Percentiles rank a stretch among this genome's conserved stretches.
phyloP scores from a whole-genome alignment of 92 coral and sea anemone genomes.

The Actinernus sp. region DNA sequence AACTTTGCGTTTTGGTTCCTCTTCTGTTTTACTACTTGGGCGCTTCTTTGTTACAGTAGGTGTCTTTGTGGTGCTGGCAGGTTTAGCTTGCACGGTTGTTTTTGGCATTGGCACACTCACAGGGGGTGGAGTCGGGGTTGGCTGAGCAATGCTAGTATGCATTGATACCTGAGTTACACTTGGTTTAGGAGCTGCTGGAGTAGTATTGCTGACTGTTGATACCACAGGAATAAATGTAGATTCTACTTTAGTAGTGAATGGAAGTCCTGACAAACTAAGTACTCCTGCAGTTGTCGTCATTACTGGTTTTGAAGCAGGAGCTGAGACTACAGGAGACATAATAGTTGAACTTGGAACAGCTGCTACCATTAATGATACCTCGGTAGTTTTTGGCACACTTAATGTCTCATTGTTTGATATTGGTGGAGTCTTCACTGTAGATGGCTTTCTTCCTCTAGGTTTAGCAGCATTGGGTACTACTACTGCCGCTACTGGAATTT shows the following conservation, averaged over 20 bases:
- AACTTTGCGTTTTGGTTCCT: slow-evolving; percentile 89
- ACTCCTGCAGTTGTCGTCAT: too few relatives aligned
- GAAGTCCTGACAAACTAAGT: too few relatives aligned
- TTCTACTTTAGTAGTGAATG: background rate
- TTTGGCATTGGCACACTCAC: slow-evolving; percentile 20
- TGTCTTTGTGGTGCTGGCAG: slow-evolving; percentile 13
- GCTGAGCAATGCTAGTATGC: slow-evolving; percentile 16
- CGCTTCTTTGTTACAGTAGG: slow-evolving; percentile 61
- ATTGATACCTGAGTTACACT: slow-evolving; percentile 26
- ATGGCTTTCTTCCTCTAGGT: slow-evolving; percentile 91
- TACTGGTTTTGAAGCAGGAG: too few relatives aligned
- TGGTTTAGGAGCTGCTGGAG: slow-evolving; percentile 17
- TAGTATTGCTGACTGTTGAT: slow-evolving; percentile 21
- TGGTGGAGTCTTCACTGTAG: slow-evolving; percentile 65
- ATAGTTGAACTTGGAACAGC: slow-evolving; percentile 33
- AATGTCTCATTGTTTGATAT: slow-evolving; percentile 1
- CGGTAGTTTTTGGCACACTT: slow-evolving; percentile 19
- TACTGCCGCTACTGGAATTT: slow-evolving; percentile 2
- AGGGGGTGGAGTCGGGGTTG: slow-evolving; percentile 39
- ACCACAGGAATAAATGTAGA: slow-evolving; percentile 1
- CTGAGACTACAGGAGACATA: slow-evolving; percentile 11
- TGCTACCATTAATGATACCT: slow-evolving; percentile 30
- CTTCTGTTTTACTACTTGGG: slow-evolving; percentile 57
- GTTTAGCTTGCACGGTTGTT: slow-evolving; percentile 6
- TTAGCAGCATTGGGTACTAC: slow-evolving; percentile 47